These are phyloP conservation scores for Leptarthrus brevirostris DNA, from an alignment of 2,888 invertebrate genomes.

Conservation along the genomic window DNA sequence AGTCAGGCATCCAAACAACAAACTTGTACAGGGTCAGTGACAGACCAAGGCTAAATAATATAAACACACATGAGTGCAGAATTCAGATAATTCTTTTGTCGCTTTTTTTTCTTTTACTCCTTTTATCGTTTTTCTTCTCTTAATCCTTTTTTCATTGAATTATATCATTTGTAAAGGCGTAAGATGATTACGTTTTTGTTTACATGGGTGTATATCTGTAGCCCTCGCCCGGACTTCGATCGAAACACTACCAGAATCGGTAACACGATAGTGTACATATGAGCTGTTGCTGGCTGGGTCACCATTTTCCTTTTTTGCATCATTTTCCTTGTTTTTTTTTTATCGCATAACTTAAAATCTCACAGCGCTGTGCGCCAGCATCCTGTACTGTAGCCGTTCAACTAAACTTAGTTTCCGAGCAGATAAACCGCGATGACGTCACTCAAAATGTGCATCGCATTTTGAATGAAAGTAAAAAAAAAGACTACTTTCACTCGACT, in stretches of 20 bases:
- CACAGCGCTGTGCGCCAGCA: neutral
- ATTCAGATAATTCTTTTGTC: conserved; percentile 13
- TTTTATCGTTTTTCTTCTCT: neutral
- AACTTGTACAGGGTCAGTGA: conserved; percentile 50
- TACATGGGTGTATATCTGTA: neutral
- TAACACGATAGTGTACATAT: no score
- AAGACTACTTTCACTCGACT: no score
- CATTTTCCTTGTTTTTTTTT: neutral
- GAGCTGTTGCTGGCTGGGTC: no score
- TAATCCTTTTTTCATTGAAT: conserved; percentile 2
- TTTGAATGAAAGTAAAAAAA: neutral
- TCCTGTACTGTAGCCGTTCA: neutral
- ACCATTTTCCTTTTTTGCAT: no score
- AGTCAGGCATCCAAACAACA: conserved; percentile 35
- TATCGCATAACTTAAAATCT: neutral
- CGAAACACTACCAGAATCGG: neutral
- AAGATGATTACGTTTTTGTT: neutral
- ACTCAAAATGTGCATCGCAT: no score
- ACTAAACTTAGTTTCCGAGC: no score
- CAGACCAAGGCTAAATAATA: conserved; percentile 49
- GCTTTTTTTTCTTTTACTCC: neutral
- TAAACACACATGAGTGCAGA: conserved; percentile 32
- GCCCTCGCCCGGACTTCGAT: neutral
- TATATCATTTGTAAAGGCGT: conserved; percentile 16
- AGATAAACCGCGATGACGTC: no score